Evolutionary conservation across 2,113 vertebrate species (phyloP).

Genomic region (Brachionichthys hirsutus): DNA sequence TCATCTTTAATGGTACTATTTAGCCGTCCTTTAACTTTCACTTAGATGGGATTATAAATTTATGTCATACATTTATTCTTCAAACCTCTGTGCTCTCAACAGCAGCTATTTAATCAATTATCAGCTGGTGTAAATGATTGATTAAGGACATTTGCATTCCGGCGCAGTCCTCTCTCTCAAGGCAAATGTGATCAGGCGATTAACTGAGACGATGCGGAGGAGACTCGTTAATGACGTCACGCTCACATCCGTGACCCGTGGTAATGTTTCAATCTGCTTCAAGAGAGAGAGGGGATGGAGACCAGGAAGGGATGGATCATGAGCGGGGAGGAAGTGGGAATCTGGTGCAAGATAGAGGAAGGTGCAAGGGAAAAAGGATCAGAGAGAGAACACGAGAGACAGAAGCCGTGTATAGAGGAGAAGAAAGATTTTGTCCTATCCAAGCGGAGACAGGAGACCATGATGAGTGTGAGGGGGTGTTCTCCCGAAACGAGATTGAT

Average conservation of each 20-base stretch:
- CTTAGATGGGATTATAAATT: slow-evolving; percentile 25
- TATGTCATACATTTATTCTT: slow-evolving; percentile 18
- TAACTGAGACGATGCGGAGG: slow-evolving; percentile 37
- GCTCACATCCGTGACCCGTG: slow-evolving; percentile 23
- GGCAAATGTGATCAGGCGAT: slow-evolving; percentile 35
- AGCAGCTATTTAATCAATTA: slow-evolving; percentile 37
- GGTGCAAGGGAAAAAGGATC: background rate
- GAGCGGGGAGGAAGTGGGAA: background rate
- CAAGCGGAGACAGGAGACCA: slow-evolving; percentile 26
- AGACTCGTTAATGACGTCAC: slow-evolving; percentile 47
- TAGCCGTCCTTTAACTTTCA: slow-evolving; percentile 12
- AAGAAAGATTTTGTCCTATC: slow-evolving; percentile 16
- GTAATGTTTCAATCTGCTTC: slow-evolving; percentile 23
- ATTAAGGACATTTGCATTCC: slow-evolving; percentile 37
- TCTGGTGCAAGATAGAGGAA: background rate
- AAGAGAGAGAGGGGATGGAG: slow-evolving; percentile 5
- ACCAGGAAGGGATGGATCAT: background rate
- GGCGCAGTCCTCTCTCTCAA: slow-evolving; percentile 17
- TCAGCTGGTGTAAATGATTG: slow-evolving; percentile 23
- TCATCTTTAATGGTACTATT: background rate
- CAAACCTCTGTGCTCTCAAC: slow-evolving; percentile 24
- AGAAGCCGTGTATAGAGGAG: slow-evolving; percentile 2
- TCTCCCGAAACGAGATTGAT: slow-evolving; percentile 62
- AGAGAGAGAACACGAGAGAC: background rate
- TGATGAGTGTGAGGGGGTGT: slow-evolving; percentile 55